Base-by-base conservation (phyloP, 2,113 vertebrate genomes). In the Halichoeres trimaculatus region DNA sequence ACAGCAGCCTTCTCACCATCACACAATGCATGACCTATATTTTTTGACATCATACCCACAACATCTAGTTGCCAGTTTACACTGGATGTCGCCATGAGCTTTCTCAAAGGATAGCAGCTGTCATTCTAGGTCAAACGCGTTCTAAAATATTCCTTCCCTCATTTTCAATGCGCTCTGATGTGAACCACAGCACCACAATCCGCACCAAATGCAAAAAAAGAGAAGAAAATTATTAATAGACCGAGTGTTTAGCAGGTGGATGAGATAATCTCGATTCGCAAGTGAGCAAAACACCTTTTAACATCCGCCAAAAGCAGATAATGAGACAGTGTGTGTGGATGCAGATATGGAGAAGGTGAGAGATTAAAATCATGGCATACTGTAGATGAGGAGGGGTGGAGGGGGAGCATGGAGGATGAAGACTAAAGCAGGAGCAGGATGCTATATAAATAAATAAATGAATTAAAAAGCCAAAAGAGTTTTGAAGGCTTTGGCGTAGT, bases 261-360 rank as follows among this genome's bases (percentile, higher is more conserved):
- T 72, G 70, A 80, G 75, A 77, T 88, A 73, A 89, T 90, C 76
- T 83, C 34, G 10, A 38, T 64, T 83, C 34, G 38, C 80, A 88
- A 78, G 83, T 88, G 81, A 85, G 75, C 82, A 88, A 79, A 88
- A 89, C 76, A 84, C 84, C 85, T 84, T 86, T 89, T 78, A 90
- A 88, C 84, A 88, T 79, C 70, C 52, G 22, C 65, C 74, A 85
- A 80, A 70, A 72, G 77, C 69, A 72, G 84, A 86, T 83, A 89
- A 89, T 86, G 80, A 89, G 75, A 70, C 59, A 66, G 84, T 30
- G 53, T 60, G 45, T 66, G 50, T 59, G 72, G 30, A 50, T 71
- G 61, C 54, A 72, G 65, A 81, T 76, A 70, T 57, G 81, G 55
- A 56, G 50, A 74, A 76, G 81, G 78, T 80, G 76, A 83, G 71